Evolutionary conservation across 2,888 invertebrate species (phyloP).

Genomic region (Fissipunctia ypsillon): DNA sequence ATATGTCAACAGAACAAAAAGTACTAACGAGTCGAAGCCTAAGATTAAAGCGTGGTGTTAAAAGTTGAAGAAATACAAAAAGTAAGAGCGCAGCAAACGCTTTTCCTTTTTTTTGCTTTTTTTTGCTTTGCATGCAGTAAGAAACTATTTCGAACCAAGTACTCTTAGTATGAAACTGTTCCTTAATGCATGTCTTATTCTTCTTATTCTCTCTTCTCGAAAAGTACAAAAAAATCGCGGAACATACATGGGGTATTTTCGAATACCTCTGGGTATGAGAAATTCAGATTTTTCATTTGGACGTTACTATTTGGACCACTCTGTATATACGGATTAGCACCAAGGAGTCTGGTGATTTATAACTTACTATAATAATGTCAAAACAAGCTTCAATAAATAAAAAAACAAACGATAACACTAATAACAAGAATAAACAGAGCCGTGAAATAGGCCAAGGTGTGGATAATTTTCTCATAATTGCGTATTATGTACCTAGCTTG

Average conservation of each 20-base stretch:
- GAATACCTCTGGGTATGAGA: too few relatives aligned
- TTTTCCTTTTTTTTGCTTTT: not conserved
- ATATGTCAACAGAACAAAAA: not conserved
- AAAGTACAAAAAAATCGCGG: too few relatives aligned
- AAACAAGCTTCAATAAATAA: not conserved
- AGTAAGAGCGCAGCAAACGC: not conserved
- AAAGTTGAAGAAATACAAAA: not conserved
- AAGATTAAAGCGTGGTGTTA: not conserved
- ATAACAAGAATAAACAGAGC: constrained; percentile 16
- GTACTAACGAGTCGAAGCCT: not conserved
- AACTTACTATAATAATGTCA: not conserved
- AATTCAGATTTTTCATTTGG: too few relatives aligned
- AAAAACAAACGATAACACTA: not conserved
- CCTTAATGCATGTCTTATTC: too few relatives aligned
- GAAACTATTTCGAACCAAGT: not conserved
- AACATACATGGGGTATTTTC: too few relatives aligned
- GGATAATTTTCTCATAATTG: constrained; percentile 57
- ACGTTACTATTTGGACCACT: too few relatives aligned
- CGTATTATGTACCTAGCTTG: too few relatives aligned
- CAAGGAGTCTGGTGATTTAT: not conserved
- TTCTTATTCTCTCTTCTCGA: too few relatives aligned
- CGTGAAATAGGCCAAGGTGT: constrained; percentile 67
- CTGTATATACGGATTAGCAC: not conserved
- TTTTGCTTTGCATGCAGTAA: not conserved
- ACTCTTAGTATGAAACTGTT: too few relatives aligned